Evolutionary conservation across 2,888 invertebrate genomes (phyloP).

Genomic region (Balanococcus diminutus): DNA sequence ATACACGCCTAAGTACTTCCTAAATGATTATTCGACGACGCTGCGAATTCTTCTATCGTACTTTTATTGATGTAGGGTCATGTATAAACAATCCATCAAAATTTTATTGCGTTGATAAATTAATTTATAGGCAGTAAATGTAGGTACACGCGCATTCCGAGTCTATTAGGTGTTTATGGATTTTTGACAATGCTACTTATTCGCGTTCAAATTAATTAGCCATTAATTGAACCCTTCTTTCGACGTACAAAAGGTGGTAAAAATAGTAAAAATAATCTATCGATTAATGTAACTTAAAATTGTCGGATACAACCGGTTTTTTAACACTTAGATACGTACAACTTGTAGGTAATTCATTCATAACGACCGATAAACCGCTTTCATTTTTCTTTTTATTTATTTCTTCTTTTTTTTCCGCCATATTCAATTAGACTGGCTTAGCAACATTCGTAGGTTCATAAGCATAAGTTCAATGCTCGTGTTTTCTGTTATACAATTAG

Average conservation of each 20-base stretch:
- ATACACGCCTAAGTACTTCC: neutral
- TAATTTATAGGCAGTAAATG: conserved; percentile 9
- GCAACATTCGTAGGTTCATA: neutral
- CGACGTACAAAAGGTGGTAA: neutral
- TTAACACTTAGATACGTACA: neutral
- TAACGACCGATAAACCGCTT: conserved; percentile 27
- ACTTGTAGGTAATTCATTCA: conserved; percentile 10
- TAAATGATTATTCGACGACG: neutral
- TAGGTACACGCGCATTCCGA: neutral
- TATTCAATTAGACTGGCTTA: neutral
- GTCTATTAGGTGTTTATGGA: conserved; percentile 8
- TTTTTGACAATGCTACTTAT: conserved; percentile 25
- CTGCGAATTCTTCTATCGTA: neutral
- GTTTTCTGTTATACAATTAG: neutral
- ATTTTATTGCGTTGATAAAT: conserved; percentile 34
- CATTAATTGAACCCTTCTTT: neutral
- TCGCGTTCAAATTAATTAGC: neutral
- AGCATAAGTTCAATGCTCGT: neutral
- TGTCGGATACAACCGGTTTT: neutral
- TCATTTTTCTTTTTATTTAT: neutral
- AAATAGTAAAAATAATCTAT: neutral
- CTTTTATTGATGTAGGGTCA: conserved; percentile 1
- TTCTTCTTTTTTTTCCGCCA: neutral
- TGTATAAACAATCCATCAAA: conserved; percentile 17
- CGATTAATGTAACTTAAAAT: conserved; percentile 16